These are phyloP conservation scores for Pachycephala philippinensis DNA, from an alignment of 2,113 vertebrate species.

Conservation along the genomic window DNA sequence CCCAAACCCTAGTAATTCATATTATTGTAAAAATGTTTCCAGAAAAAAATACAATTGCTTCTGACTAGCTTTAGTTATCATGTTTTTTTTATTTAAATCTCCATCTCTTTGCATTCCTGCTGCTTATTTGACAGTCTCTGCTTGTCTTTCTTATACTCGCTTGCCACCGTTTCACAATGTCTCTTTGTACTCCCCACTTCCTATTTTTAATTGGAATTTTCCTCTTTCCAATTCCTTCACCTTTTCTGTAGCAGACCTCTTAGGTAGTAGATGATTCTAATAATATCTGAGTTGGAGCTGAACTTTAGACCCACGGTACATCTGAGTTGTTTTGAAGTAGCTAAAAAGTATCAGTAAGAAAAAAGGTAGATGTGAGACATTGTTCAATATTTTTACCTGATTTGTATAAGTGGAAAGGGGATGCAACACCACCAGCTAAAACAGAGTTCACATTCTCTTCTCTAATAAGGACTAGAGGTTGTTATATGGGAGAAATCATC, in stretches of 20 bases:
- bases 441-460: neutral
- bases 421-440: neutral
- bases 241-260: neutral
- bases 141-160: slow-evolving; percentile 15
- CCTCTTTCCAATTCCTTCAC: neutral
- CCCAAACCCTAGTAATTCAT: neutral
- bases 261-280: neutral
- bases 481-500: neutral
- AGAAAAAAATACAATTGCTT: neutral
- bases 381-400: neutral
- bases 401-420: neutral
- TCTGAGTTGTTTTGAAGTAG: slow-evolving; percentile 2
- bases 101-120: neutral
- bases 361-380: neutral
- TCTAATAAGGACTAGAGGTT: neutral
- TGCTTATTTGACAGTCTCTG: slow-evolving; percentile 23
- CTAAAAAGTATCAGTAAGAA: neutral
- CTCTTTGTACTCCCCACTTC: slow-evolving; percentile 18
- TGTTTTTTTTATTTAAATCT: slow-evolving; percentile 14
- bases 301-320: neutral
- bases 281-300: slow-evolving; percentile 16
- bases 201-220: slow-evolving; percentile 50
- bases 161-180: slow-evolving; percentile 15
- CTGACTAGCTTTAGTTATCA: slow-evolving; percentile 18
- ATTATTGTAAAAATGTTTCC: neutral